Percentiles rank a stretch among this genome's conserved stretches.
These are phyloP conservation scores for Octopus sinensis DNA, from an alignment of 1,140 invertebrate species.

Conservation along the genomic window DNA sequence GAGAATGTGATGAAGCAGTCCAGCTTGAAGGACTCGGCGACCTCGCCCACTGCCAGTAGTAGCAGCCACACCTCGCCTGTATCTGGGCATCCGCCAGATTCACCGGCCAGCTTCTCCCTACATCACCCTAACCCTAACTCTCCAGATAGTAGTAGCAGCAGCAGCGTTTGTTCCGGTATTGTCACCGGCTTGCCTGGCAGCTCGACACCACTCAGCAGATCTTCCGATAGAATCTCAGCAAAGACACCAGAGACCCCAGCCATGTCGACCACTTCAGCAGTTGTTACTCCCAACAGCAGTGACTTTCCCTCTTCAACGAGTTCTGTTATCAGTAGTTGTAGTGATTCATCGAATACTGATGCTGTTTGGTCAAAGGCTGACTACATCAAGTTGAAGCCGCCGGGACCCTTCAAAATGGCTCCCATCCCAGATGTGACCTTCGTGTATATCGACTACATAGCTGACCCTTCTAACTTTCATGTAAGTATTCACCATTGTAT, in stretches of 20 bases:
- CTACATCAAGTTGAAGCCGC: constrained; percentile 21
- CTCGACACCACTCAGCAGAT: too few species aligned
- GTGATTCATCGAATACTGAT: not conserved
- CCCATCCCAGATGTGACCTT: constrained; percentile 21
- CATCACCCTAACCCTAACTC: not conserved
- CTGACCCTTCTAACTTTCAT: constrained; percentile 36
- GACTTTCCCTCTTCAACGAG: too few species aligned
- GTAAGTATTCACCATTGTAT: constrained; percentile 26
- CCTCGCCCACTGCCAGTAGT: not conserved
- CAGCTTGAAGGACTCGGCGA: not conserved
- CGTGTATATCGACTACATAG: constrained; percentile 26
- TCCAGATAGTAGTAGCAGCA: too few species aligned
- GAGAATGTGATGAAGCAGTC: not conserved
- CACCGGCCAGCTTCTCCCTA: not conserved
- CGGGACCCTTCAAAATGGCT: constrained; percentile 20
- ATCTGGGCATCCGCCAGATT: not conserved
- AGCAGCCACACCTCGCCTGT: not conserved
- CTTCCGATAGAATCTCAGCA: too few species aligned
- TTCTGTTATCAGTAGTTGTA: too few species aligned
- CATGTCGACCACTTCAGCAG: too few species aligned
- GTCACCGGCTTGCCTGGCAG: too few species aligned
- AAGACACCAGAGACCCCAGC: too few species aligned
- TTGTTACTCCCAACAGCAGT: too few species aligned
- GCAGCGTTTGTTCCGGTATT: too few species aligned
- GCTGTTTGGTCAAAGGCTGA: not conserved